Conservation (phyloP, 1,140 invertebrate species). For the Ladona fulva region DNA sequence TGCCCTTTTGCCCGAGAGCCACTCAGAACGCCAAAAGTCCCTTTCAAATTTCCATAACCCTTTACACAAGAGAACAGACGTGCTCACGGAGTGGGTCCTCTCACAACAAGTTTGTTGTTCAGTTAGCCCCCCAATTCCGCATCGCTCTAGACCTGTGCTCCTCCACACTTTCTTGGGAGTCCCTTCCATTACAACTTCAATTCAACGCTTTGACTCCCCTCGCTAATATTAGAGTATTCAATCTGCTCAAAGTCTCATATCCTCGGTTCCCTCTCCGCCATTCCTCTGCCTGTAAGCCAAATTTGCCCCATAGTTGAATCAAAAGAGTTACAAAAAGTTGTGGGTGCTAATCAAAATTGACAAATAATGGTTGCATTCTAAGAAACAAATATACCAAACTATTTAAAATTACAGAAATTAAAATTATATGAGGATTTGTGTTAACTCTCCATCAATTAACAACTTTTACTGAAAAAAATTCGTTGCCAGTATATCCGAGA, state of each 20-base stretch:
- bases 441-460: too few species aligned
- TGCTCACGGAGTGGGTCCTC: not conserved
- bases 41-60: conserved; percentile 1
- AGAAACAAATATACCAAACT: too few species aligned
- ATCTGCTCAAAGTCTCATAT: not conserved
- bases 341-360: too few species aligned
- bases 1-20: not conserved
- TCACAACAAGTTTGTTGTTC: conserved; percentile 1
- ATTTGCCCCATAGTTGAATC: too few species aligned
- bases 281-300: not conserved
- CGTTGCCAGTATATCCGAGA: too few species aligned
- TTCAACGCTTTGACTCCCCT: not conserved
- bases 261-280: not conserved
- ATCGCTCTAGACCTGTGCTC: not conserved
- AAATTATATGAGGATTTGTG: too few species aligned
- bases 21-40: not conserved
- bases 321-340: too few species aligned
- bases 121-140: not conserved
- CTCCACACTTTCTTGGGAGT: not conserved
- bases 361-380: too few species aligned
- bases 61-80: not conserved
- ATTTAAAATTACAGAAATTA: too few species aligned
- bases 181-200: not conserved
- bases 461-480: too few species aligned
- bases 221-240: not conserved